These are phyloP conservation scores for Drosophila nr. perissopoda DNA, from an alignment of 2,888 invertebrate species.

Conservation along the genomic window DNA sequence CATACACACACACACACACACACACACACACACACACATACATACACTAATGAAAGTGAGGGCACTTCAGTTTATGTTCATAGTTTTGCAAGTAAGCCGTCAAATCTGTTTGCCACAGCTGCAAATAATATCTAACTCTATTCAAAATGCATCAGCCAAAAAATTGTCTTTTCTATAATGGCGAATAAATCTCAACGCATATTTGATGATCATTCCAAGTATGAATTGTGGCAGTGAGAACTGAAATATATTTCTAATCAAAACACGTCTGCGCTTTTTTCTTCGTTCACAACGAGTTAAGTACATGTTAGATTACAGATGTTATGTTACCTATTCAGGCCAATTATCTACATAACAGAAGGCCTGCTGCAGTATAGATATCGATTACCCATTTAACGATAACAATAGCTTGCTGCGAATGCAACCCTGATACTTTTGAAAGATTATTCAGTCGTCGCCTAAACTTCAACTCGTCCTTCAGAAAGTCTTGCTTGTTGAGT, in stretches of 20 bases:
- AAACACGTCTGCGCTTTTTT: too few species aligned
- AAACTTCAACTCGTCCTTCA: not conserved
- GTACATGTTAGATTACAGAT: too few species aligned
- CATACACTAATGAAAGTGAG: conserved; percentile 46
- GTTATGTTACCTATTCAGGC: too few species aligned
- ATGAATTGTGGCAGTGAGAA: not conserved
- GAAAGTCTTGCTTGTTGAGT: conserved; percentile 29
- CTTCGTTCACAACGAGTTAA: too few species aligned
- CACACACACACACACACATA: conserved; percentile 19
- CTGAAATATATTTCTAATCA: too few species aligned
- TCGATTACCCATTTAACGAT: not conserved
- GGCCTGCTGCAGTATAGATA: not conserved
- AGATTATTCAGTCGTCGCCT: conserved; percentile 34
- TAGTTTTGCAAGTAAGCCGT: conserved; percentile 17
- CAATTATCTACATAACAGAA: too few species aligned
- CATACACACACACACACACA: conserved; percentile 32
- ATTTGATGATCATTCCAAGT: not conserved
- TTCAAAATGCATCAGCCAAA: conserved; percentile 7
- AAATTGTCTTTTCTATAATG: not conserved
- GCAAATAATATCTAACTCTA: conserved; percentile 8
- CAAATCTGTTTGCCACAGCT: conserved; percentile 10
- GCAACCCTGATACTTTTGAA: too few species aligned
- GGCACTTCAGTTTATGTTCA: conserved; percentile 29
- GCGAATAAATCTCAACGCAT: not conserved
- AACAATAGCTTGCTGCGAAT: not conserved